phyloP scores from a whole-genome alignment of 2,113 vertebrate genomes.

The Isurus oxyrinchus region DNA sequence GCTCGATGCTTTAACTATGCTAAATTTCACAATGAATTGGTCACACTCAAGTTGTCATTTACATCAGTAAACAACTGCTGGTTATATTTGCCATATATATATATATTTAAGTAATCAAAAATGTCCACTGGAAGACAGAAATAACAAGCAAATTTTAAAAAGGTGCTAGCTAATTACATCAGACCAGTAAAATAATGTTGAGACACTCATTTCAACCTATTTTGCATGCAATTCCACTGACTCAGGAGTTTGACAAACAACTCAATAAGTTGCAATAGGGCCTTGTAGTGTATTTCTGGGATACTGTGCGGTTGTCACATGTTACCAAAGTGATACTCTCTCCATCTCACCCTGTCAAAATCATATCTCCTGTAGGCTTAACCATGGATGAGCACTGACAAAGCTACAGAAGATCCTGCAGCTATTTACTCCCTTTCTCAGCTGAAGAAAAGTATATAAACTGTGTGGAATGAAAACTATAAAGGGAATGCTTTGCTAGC shows the following conservation, averaged over 20 bases:
- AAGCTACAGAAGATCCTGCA: not conserved
- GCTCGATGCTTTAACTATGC: not conserved
- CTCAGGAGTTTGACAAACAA: not conserved
- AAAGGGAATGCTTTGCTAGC: not conserved
- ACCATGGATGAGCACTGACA: not conserved
- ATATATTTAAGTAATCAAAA: not conserved
- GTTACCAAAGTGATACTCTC: not conserved
- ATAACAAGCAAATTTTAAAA: not conserved
- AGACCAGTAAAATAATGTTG: not conserved
- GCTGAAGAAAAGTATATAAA: not conserved
- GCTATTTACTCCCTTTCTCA: not conserved
- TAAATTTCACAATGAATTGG: not conserved
- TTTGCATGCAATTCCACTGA: not conserved
- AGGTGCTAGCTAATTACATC: not conserved
- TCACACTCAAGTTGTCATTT: slow-evolving; percentile 3
- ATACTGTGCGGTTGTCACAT: not conserved
- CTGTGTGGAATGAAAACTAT: not conserved
- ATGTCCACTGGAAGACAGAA: not conserved
- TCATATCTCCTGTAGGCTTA: not conserved
- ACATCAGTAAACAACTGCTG: not conserved
- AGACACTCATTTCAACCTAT: not conserved
- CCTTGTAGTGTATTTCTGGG: not conserved
- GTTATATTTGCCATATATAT: not conserved
- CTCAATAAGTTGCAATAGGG: not conserved
- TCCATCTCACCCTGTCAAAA: not conserved